Base-by-base conservation (phyloP, 2,888 invertebrate species). In the Drosophila borealis region DNA sequence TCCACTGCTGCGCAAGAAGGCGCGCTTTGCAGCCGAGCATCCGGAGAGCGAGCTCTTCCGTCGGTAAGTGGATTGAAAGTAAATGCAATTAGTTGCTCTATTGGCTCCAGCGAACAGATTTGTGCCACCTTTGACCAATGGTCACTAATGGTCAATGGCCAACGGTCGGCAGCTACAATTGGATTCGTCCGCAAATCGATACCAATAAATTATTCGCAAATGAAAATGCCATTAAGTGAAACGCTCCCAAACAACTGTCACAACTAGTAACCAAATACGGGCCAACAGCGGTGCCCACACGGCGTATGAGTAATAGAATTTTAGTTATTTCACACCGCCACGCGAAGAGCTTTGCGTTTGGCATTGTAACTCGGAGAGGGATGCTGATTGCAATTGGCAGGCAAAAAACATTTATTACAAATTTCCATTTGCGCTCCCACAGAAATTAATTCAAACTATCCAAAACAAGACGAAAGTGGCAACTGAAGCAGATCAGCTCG, bases 1-100 rank as follows among this genome's bases (percentile, higher is more conserved):
- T 33, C 96, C 97, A 78, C 93, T 98, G 78, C 93, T 98, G 80
- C 95, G 96, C 82, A 94, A 96, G 73, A 96, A 96, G 88, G 96
- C 96, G 0, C 93, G 95, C 72, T 94, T 96, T 81, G 96, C 95
- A 0, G 96, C 94, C 42, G 94, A 94, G 74, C 94, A 95, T 89
- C 94, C 94, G 14, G 94, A 94, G 86, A 93, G 94, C 67, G 94
- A 94, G 86, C 92, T 94, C 68, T 94, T 94, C 80, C 92, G 94
- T 70, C 90, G 92, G 92, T 92, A 82, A 86, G 89, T 88, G 62
- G 53, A 75, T 59, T 34, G 37, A 49, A 44, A 50, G 62, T 49
- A 63, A 72, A 76, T 74, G 46, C 70, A 69, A 82, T 80, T 80
- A 80, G 80, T 69, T 61, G 69, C 57, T 41, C 46, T 48, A 78